These are phyloP conservation scores for Petrophora chlorosata DNA, from an alignment of 2,888 invertebrate genomes.

Conservation along the genomic window DNA sequence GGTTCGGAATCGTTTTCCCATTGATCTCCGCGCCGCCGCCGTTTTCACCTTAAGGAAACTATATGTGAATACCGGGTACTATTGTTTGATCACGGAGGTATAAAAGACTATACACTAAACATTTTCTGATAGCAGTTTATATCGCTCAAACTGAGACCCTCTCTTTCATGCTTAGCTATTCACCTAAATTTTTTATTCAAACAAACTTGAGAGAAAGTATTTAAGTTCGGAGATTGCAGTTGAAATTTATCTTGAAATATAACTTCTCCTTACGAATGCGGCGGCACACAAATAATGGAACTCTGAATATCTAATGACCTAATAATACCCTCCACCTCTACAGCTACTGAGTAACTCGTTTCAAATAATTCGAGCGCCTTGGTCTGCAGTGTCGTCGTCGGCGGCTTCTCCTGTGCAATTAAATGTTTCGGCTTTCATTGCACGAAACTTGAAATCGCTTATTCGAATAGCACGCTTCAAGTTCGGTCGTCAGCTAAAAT, in stretches of 20 bases:
- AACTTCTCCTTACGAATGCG: too few species aligned
- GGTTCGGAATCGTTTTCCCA: conserved; percentile 1
- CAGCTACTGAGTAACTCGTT: conserved; percentile 48
- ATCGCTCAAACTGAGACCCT: not conserved
- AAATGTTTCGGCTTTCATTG: conserved; percentile 66
- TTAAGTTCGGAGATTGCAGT: conserved; percentile 45
- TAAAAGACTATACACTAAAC: conserved; percentile 16
- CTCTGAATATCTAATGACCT: conserved; percentile 61
- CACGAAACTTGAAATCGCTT: conserved; percentile 61
- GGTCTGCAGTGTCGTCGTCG: conserved; percentile 34
- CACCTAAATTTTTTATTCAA: conserved; percentile 47
- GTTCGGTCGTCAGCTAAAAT: conserved; percentile 46
- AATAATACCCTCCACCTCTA: not conserved
- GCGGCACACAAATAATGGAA: conserved; percentile 60
- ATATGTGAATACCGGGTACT: not conserved
- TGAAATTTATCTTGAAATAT: conserved; percentile 61
- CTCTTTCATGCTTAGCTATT: conserved; percentile 26
- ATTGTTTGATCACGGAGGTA: conserved; percentile 13
- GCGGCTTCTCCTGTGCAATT: conserved; percentile 58
- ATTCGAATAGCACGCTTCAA: conserved; percentile 49
- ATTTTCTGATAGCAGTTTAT: conserved; percentile 13
- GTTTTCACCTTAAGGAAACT: conserved; percentile 7
- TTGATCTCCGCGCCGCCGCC: not conserved
- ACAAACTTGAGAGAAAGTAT: conserved; percentile 44
- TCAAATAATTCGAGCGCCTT: conserved; percentile 59